Evolutionary conservation across 2,888 invertebrate genomes (phyloP).

Genomic region (Philereme transversata): DNA sequence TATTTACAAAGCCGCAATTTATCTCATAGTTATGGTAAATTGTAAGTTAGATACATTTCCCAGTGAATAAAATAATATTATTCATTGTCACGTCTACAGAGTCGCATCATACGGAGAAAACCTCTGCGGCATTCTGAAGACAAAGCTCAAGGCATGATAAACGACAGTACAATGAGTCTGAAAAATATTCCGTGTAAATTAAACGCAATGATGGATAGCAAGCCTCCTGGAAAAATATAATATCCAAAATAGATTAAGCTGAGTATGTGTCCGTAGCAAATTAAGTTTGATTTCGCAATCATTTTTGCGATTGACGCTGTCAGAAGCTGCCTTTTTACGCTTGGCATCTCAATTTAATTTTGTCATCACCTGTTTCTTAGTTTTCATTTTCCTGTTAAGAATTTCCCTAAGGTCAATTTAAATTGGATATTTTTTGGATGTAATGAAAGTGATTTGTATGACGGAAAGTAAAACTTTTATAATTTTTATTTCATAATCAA

Average conservation of each 20-base stretch:
- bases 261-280: slow-evolving; percentile 5
- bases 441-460: slow-evolving; percentile 8
- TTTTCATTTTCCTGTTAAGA: slow-evolving; percentile 12
- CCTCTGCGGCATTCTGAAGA: slow-evolving; percentile 54
- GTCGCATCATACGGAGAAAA: slow-evolving; percentile 1
- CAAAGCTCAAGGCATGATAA: slow-evolving; percentile 68
- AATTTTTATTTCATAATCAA: too few species aligned
- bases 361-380: slow-evolving; percentile 12
- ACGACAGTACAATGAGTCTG: slow-evolving; percentile 69
- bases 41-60: background rate
- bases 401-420: slow-evolving; percentile 17
- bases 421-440: slow-evolving; percentile 18
- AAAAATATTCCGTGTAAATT: slow-evolving; percentile 67
- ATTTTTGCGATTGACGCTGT: background rate
- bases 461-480: background rate
- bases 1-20: too few species aligned
- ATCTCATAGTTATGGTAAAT: too few species aligned
- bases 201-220: slow-evolving; percentile 61
- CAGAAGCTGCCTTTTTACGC: background rate
- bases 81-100: slow-evolving; percentile 4
- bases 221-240: slow-evolving; percentile 50
- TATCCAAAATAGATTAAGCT: slow-evolving; percentile 35
- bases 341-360: slow-evolving; percentile 14
- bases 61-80: background rate
- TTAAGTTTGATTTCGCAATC: slow-evolving; percentile 12